Conservation (phyloP, 2,888 invertebrate genomes). For the Odontomyia ornata region DNA sequence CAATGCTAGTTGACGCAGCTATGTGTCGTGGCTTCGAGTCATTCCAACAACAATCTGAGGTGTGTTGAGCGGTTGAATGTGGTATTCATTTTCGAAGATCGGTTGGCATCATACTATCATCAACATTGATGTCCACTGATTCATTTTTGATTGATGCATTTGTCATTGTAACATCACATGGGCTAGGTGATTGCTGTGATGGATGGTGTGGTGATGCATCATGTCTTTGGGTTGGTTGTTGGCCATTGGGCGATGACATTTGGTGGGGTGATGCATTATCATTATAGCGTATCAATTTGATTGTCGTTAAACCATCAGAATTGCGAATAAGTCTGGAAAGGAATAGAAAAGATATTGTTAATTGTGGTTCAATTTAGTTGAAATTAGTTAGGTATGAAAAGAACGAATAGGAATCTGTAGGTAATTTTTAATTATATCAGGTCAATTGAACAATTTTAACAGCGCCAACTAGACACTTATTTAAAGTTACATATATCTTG, state of each 20-base stretch:
- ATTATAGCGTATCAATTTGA: constrained; percentile 63
- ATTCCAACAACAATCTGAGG: background rate
- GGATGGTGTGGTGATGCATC: constrained; percentile 36
- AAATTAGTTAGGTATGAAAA: background rate
- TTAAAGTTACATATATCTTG: too few species aligned
- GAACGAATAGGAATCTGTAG: too few species aligned
- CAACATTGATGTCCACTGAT: constrained; percentile 48
- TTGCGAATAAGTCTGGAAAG: constrained; percentile 61
- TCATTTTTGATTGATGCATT: constrained; percentile 41
- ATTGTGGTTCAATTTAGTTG: too few species aligned
- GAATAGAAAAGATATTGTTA: too few species aligned
- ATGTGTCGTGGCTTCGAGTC: background rate
- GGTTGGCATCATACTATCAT: constrained; percentile 52
- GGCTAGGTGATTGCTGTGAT: background rate
- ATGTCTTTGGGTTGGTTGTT: constrained; percentile 36
- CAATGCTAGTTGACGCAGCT: too few species aligned
- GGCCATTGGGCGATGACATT: background rate
- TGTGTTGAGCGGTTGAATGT: background rate
- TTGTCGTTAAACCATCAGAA: constrained; percentile 64
- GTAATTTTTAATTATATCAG: too few species aligned
- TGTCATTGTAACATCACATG: constrained; percentile 21
- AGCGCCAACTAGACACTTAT: too few species aligned
- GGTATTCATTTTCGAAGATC: constrained; percentile 51
- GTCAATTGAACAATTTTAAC: too few species aligned
- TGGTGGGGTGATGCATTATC: constrained; percentile 52